Base-by-base conservation (phyloP, 2,797 vertebrate species). In the Mionectes olivaceus region DNA sequence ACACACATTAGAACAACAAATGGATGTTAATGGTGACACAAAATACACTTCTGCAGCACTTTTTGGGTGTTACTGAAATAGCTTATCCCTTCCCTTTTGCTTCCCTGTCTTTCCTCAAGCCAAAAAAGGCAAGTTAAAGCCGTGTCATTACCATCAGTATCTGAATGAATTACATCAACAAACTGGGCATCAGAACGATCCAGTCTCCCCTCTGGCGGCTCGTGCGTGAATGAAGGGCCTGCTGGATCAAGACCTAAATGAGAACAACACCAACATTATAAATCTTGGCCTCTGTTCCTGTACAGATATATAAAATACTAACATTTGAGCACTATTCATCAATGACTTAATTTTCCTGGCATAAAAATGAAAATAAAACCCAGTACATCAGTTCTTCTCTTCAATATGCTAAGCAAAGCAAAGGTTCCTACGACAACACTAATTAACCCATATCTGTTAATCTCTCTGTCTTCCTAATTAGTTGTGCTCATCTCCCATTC, bases 111-210 rank as follows among this genome's bases (percentile, higher is more conserved):
- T 53, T 71, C n/a, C 65, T 83, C 56, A 19, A 6, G 30, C 22
- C 91, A 77, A 76, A 59, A 91, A 16, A 87, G 33, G 55, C 57
- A 63, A 83, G 53, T 11, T 87, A 74, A 89, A 59, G 47, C 16
- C 50, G 1, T 27, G n/a, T 15, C 70, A 32, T 98, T 98, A 99
- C 99, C 99, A 97, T 99, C 96, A 94, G 90, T 97, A 96, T 99
- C 99, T 16, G 99, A 98, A 97, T 99, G 99, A 56, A 99, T 98
- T 3, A 99, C 98, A 85, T 99, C 99, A 75, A 99, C 99, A 96
- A 99, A 99, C 85, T 98, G 97, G 43, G 99, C 99, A 86, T 99
- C 99, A 0, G 97, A 98, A 1, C 97, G 97, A 97, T 99, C 98
- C 95, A 99, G 97, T 76, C 99, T 98, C 53, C 93, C 80, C 28